Conservation (phyloP, 2,797 vertebrate species). For the Meriones psammophilus region DNA sequence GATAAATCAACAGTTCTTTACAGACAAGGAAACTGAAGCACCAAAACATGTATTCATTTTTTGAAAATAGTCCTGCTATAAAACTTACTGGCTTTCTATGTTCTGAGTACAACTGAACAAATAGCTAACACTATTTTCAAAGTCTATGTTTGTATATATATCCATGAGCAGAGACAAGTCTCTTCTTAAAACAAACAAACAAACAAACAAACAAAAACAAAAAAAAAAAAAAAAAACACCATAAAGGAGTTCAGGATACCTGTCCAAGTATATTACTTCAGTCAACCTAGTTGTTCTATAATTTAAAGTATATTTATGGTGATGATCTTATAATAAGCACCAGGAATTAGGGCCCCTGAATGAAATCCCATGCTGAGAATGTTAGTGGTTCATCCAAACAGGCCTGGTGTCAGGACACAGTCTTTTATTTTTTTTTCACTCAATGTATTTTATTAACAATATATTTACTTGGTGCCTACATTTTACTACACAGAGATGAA, state of each 20-base stretch:
- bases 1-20: constrained; percentile 49
- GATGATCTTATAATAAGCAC: neutral
- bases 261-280: neutral
- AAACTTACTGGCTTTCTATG: constrained; percentile 46
- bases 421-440: neutral
- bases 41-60: constrained; percentile 5
- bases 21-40: constrained; percentile 48
- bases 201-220: too few species aligned
- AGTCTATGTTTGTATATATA: neutral
- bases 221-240: neutral
- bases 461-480: neutral
- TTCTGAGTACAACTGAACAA: constrained; percentile 30
- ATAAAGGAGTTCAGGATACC: neutral
- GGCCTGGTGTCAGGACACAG: too few species aligned
- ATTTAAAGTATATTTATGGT: constrained; percentile 44
- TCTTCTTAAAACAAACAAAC: too few species aligned
- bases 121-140: constrained; percentile 36
- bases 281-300: neutral
- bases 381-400: neutral
- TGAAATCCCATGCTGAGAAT: neutral
- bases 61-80: neutral
- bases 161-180: neutral
- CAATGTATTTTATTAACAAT: neutral
- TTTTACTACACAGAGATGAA: neutral
- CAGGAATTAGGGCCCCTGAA: neutral